Base-by-base conservation (phyloP, 2,113 vertebrate species). In the Ciconia maguari region DNA sequence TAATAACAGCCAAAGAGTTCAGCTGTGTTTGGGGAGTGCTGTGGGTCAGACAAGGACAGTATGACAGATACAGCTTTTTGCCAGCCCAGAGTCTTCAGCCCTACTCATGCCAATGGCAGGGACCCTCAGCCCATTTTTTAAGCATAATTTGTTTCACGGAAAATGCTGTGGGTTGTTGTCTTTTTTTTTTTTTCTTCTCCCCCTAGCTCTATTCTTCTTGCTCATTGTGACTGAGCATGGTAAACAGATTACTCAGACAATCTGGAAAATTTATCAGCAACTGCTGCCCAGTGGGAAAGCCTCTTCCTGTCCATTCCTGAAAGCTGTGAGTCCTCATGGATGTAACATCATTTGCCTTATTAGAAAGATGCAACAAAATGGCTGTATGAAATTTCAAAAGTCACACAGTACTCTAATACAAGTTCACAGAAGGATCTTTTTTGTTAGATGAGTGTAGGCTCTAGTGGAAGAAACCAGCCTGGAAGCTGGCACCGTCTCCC, bases 401-500 rank as follows among this genome's bases (percentile, higher is more conserved):
- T 64, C 41, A 41, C 46, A 86, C 2, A 34, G 74, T 24, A 57
- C 6, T 6, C n/a, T 44, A 58, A n/a, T 11, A 55, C 29, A 30
- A 48, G 66, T 24, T 30, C 58, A 77, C 21, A 83, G 62, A 79
- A 69, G 44, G 57, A 54, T 25, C 17, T 54, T 58, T 82, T 74
- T 44, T 51, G 17, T n/a, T 30, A 65, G 32, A 32, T 2, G 21
- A 62, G 13, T 41, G 24, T 4, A 55, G 57, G 48, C 24, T 61
- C 5, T 32, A 64, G 70, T 7, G 7, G 58, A 83, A 82, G 48
- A 51, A 75, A 70, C 3, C 52, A 75, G 22, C n/a, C 44, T 76
- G 48, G 69, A 71, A 34, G n/a, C 1, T 64, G 61, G 66, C 21
- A 38, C 12, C 0, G 0, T 26, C 17, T 48, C 41, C 29, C 42